These are phyloP conservation scores for Xerus inauris DNA, from an alignment of 2,113 vertebrate genomes.

Conservation along the genomic window DNA sequence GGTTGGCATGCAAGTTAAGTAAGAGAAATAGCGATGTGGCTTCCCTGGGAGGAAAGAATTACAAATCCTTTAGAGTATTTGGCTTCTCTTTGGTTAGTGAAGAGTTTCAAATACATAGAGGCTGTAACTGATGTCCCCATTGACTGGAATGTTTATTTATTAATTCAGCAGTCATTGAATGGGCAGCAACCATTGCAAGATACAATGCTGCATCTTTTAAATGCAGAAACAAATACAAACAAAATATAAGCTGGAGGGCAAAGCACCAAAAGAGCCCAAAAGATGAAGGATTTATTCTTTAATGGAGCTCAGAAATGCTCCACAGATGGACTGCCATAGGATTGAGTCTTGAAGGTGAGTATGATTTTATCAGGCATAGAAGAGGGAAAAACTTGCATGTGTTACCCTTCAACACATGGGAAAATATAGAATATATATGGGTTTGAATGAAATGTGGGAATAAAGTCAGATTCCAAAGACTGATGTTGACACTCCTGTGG, in stretches of 20 bases:
- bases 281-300: neutral
- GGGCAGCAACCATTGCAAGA: neutral
- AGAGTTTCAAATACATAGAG: neutral
- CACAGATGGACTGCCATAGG: accelerated
- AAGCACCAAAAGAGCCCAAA: neutral
- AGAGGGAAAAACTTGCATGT: neutral
- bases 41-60: neutral
- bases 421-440: neutral
- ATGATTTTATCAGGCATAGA: neutral
- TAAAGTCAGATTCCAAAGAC: neutral
- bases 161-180: conserved; percentile 44
- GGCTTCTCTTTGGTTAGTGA: neutral
- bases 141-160: conserved; percentile 29
- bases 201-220: neutral
- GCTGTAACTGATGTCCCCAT: neutral
- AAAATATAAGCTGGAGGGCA: conserved; percentile 1
- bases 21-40: neutral
- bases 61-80: neutral
- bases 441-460: neutral
- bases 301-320: neutral
- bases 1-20: neutral
- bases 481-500: accelerated
- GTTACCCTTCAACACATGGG: neutral
- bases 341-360: neutral
- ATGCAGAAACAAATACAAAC: conserved; percentile 48